Base-by-base conservation (phyloP, 2,888 invertebrate genomes). In the Hermodice carunculata region DNA sequence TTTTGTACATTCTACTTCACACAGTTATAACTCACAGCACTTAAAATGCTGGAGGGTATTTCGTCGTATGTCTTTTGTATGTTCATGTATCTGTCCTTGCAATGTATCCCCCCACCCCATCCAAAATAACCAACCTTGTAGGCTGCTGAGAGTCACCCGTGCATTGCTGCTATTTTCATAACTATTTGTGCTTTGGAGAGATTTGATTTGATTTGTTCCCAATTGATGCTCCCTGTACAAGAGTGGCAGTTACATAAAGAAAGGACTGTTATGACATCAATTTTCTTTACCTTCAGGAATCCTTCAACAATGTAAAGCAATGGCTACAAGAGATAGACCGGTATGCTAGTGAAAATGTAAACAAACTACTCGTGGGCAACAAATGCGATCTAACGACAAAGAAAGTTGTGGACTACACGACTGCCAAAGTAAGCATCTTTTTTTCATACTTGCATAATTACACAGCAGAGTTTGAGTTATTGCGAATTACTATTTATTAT, bases 311-410 rank as follows among this genome's bases (percentile, higher is more conserved):
- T 88, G 97, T 99, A 65, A 98, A 98, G 89, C 98, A 98, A 87
- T 99, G 99, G 99, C 90, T 99, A 81, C 97, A 98, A 88, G 99
- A 99, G 90, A 99, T 99, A 82, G 98, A 99, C 86, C 94, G 98
- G 88, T 99, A 99, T 87, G 99, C 99, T 78, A 97, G 97, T 88
- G 98, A 99, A 90, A 98, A 95, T 89, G 99, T 99, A 73, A 99
- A 98, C 90, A 99, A 99, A 90, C 90, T 99, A 84, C 90, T 99
- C 77, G 99, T 99, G 78, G 99, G 99, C 85, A 99, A 99, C 89
- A 99, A 99, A 90, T 94, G 96, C 88, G 99, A 99, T 89, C 91
- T 98, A 86, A 95, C 94, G 80, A 93, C 94, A 77, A 99, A 98
- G 89, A 98, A 98, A 89, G 98, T 97, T 74, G 98, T 99, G 69